Conservation (phyloP, 2,113 vertebrate species). For the Chauna torquata region DNA sequence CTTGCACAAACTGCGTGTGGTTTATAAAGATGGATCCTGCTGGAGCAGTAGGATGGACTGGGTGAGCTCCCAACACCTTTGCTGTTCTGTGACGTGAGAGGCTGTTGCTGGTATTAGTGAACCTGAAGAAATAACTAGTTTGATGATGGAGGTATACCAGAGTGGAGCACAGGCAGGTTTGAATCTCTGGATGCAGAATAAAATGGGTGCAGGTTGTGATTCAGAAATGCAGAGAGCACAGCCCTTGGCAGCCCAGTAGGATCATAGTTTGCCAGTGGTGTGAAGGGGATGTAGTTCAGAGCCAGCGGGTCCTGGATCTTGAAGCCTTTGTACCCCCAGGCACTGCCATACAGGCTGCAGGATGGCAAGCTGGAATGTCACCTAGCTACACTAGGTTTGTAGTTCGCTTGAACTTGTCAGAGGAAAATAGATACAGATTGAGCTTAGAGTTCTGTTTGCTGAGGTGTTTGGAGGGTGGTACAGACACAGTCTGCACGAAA, state of each 20-base stretch:
- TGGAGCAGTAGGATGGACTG: neutral
- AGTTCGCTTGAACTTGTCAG: neutral
- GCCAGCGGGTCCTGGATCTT: neutral
- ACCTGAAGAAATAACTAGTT: neutral
- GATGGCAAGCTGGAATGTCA: neutral
- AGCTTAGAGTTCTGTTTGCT: neutral
- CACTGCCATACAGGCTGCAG: neutral
- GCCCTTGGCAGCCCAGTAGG: neutral
- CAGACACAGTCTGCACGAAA: neutral
- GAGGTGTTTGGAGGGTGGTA: neutral
- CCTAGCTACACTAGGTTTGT: accelerated
- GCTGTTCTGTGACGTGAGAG: neutral
- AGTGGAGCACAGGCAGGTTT: neutral
- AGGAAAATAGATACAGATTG: neutral
- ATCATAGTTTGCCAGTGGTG: neutral
- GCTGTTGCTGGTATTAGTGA: neutral
- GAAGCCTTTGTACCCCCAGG: neutral
- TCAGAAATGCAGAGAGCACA: neutral
- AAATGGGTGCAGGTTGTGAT: neutral
- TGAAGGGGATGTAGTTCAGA: accelerated
- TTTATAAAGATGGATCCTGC: neutral
- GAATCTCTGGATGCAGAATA: neutral
- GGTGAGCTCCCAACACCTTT: neutral
- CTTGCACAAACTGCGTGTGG: neutral
- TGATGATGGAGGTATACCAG: neutral